Percentiles rank a stretch among this genome's conserved stretches.
These are phyloP conservation scores for Alfaro cultratus DNA, from an alignment of 2,797 vertebrate species.

Conservation along the genomic window DNA sequence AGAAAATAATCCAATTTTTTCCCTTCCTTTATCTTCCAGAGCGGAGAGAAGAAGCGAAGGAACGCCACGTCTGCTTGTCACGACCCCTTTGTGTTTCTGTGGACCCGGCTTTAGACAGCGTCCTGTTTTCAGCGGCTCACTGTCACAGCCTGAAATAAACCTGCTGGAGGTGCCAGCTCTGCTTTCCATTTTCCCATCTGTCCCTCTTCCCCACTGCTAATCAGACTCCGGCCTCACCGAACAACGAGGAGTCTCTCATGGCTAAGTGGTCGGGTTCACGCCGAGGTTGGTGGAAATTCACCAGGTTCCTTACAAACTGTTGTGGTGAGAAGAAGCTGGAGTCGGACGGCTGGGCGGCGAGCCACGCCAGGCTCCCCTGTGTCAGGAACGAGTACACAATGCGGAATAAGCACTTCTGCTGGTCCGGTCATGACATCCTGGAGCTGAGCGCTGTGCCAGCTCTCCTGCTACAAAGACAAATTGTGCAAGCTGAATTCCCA, in stretches of 20 bases:
- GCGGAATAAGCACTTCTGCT: constrained; percentile 78
- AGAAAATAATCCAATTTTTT: constrained; percentile 83
- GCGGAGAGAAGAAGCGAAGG: constrained; percentile 72
- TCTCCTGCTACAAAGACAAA: constrained; percentile 81
- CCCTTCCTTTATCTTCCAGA: constrained; percentile 78
- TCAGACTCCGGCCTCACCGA: constrained; percentile 71
- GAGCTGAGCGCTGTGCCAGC: constrained; percentile 70
- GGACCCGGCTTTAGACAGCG: constrained; percentile 74
- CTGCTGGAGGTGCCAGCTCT: constrained; percentile 76
- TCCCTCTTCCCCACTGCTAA: constrained; percentile 74
- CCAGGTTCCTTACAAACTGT: constrained; percentile 75
- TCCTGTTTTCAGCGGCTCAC: constrained; percentile 75
- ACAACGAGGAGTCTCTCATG: constrained; percentile 75
- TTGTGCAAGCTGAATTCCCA: constrained; percentile 80
- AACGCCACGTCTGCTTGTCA: constrained; percentile 83
- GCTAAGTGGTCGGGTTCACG: constrained; percentile 75
- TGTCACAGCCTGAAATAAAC: constrained; percentile 82
- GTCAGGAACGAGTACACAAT: constrained; percentile 76
- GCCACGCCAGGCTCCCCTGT: constrained; percentile 73
- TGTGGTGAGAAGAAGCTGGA: constrained; percentile 70
- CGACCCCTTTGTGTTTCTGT: constrained; percentile 76
- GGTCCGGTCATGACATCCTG: constrained; percentile 79
- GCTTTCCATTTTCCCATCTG: constrained; percentile 78
- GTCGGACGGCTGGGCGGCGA: constrained; percentile 70
- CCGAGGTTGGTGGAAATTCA: constrained; percentile 79